A percentile compares a stretch with the other conserved stretches of the same genome.
These are phyloP conservation scores for Malacosoma neustria DNA, from an alignment of 2,888 invertebrate genomes.

Conservation along the genomic window DNA sequence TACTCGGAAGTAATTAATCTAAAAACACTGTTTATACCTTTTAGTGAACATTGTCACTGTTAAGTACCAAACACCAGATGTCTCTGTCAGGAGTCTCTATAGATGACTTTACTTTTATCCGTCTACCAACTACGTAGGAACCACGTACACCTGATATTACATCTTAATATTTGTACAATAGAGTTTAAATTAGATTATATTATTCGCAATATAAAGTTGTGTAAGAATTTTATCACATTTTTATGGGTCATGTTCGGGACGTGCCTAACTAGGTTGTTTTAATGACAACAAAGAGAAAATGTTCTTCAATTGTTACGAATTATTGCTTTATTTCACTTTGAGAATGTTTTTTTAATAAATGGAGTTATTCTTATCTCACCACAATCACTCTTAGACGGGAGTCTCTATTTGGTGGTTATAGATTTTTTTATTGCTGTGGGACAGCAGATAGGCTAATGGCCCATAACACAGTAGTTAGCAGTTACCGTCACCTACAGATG, in stretches of 20 bases:
- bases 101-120: constrained; percentile 18
- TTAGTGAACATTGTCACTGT: not conserved
- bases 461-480: too few relatives aligned
- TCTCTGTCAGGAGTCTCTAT: constrained; percentile 10
- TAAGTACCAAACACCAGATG: constrained; percentile 13
- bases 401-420: too few relatives aligned
- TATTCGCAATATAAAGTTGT: not conserved
- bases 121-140: constrained; percentile 5
- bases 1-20: too few relatives aligned
- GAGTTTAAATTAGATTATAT: constrained; percentile 2
- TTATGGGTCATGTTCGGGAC: constrained; percentile 17
- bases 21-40: constrained; percentile 2
- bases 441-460: too few relatives aligned
- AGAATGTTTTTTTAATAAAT: too few relatives aligned
- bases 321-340: not conserved
- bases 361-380: too few relatives aligned
- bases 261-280: constrained; percentile 20
- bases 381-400: too few relatives aligned
- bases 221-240: constrained; percentile 21
- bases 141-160: not conserved
- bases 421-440: too few relatives aligned
- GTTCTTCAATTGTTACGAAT: not conserved
- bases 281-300: constrained; percentile 15
- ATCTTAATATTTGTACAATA: not conserved
- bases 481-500: too few relatives aligned